These are phyloP conservation scores for Madoqua kirkii DNA, from an alignment of 2,113 vertebrate species.

Conservation along the genomic window DNA sequence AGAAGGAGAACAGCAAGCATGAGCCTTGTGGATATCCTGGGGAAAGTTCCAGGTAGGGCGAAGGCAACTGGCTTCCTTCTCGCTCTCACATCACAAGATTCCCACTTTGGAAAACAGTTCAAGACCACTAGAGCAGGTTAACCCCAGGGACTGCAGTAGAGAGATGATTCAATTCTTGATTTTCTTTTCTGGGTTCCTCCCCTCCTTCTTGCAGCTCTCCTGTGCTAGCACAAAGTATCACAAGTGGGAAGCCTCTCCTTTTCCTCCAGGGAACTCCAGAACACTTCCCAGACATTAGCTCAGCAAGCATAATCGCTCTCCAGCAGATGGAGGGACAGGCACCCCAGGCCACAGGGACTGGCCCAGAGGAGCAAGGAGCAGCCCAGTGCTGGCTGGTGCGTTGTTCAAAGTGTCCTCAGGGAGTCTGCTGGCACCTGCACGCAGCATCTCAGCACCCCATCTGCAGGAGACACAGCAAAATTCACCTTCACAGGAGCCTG, in stretches of 20 bases:
- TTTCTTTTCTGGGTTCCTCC: neutral
- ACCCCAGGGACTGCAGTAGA: neutral
- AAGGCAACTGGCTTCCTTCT: too few species aligned
- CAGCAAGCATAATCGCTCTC: neutral
- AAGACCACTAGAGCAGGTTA: neutral
- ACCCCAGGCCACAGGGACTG: neutral
- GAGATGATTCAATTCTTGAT: neutral
- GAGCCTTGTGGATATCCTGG: neutral
- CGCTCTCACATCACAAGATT: neutral
- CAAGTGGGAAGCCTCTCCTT: neutral
- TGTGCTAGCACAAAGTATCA: neutral
- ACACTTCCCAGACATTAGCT: neutral
- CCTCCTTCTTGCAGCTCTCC: neutral
- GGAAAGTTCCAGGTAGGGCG: neutral
- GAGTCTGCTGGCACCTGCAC: neutral
- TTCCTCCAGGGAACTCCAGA: neutral
- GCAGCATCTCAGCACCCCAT: neutral
- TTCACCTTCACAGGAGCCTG: neutral
- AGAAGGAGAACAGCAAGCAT: neutral
- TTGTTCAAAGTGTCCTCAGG: neutral
- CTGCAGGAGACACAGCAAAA: neutral
- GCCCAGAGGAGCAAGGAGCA: neutral
- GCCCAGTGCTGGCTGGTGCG: neutral
- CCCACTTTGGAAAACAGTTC: neutral
- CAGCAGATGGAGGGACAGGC: neutral